Evolutionary conservation across 1,140 invertebrate genomes (phyloP), one percentile per base, ranked within the genome.

Genomic region (Drosophila kurseongensis): DNA sequence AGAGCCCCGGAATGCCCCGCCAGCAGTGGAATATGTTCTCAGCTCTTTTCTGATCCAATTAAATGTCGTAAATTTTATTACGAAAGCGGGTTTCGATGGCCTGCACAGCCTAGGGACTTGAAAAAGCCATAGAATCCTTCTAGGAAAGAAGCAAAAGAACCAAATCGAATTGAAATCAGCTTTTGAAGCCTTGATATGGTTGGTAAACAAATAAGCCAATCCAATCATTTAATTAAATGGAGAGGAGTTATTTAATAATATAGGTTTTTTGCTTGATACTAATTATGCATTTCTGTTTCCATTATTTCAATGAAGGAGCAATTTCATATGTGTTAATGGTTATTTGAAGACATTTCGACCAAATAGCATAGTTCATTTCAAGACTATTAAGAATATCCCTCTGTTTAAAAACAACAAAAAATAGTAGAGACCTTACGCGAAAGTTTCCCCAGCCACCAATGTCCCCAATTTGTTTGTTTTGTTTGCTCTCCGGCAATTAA

Each of bases 51-150:
- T 45, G 66, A 85, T 83, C 47, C 81, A 85, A 84, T 84, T 84
- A 80, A 76, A 73, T 80, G 69, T 76, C 75, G 66, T 84, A 84
- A 84, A 85, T 76, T 67, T 62, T 52, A 83, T 85, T 85, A 76
- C 65, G 75, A 60, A 68, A 63, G 54, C 27, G 2, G 2, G 29
- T 18, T 36, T 27, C 14, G 29, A 52, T 52, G 32, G 48, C 13
- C 66, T 65, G 58, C 14, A 2, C 75, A 54, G 65, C 65, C 63
- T 36, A 8, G 32, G 18, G 59, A 41, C 32, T 18, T 16, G 7
- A 60, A 23, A 42, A 18, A 59, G 27, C 16, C 14, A n/a, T 40
- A 3, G 32, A 23, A 27, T 27, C 48, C 47, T 59, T 23, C 38
- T 38, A 56, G 54, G 36, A 62, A 12, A 27, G 27, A 13, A 29